Evolutionary conservation across 2,888 invertebrate species (phyloP).

Genomic region (Nudaria mundana): DNA sequence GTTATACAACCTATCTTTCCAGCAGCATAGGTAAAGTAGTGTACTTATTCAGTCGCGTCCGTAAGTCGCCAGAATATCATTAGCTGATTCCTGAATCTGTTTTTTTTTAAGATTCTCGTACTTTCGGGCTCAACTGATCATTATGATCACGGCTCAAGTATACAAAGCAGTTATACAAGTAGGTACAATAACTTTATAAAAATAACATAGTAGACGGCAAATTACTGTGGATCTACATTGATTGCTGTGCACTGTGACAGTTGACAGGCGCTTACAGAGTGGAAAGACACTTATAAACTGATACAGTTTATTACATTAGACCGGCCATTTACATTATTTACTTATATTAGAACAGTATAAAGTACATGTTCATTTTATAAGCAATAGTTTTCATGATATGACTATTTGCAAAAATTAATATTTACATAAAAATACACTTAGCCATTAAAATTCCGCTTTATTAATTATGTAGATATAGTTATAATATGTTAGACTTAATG

Average conservation of each 20-base stretch:
- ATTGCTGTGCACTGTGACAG: conserved; percentile 31
- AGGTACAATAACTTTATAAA: conserved; percentile 3
- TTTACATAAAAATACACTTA: conserved; percentile 26
- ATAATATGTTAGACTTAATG: too few species aligned
- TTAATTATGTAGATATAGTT: too few species aligned
- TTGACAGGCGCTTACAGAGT: conserved; percentile 22
- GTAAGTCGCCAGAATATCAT: too few species aligned
- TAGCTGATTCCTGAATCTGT: too few species aligned
- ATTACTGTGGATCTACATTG: conserved; percentile 7
- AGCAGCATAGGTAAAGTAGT: too few species aligned
- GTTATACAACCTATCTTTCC: background rate
- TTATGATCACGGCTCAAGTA: too few species aligned
- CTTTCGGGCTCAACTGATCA: too few species aligned
- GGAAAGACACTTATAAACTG: conserved; percentile 18
- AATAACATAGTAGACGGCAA: conserved; percentile 2
- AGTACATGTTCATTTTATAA: conserved; percentile 26
- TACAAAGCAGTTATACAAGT: conserved; percentile 1
- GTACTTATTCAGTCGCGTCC: too few species aligned
- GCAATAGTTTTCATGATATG: conserved; percentile 37
- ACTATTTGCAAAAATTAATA: conserved; percentile 29
- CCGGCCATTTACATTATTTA: conserved; percentile 31
- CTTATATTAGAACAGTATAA: conserved; percentile 21
- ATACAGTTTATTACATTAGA: conserved; percentile 17
- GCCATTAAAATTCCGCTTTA: conserved; percentile 15
- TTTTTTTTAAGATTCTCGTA: too few species aligned